A percentile compares a stretch with the other conserved stretches of the same genome.
These are phyloP conservation scores for Synaphobranchus kaupii DNA, from an alignment of 2,797 vertebrate species.

Conservation along the genomic window DNA sequence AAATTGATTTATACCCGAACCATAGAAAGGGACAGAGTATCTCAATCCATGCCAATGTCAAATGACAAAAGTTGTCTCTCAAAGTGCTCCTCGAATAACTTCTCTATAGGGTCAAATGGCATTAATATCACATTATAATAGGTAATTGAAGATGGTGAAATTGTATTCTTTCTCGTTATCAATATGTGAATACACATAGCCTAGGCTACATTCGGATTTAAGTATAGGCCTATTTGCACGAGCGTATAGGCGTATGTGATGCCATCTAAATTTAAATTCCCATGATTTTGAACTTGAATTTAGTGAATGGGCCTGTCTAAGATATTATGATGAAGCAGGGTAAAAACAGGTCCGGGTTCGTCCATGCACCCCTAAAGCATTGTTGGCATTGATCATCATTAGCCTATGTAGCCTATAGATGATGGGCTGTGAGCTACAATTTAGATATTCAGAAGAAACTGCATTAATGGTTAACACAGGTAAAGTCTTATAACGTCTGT, in stretches of 20 bases:
- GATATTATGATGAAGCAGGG: background rate
- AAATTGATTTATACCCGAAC: conserved; percentile 28
- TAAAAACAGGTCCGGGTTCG: background rate
- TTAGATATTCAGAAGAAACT: background rate
- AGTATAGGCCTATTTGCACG: background rate
- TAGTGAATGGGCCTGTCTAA: background rate
- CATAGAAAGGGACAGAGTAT: conserved; percentile 63
- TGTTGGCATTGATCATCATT: background rate
- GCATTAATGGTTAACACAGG: background rate
- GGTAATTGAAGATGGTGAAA: too few species aligned
- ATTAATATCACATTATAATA: conserved; percentile 55
- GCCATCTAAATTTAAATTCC: background rate
- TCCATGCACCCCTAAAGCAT: background rate
- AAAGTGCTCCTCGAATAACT: conserved; percentile 66
- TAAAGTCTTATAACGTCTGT: background rate
- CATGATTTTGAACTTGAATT: too few species aligned
- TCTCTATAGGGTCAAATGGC: conserved; percentile 51
- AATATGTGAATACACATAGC: too few species aligned
- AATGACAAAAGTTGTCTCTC: conserved; percentile 70
- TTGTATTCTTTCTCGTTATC: background rate
- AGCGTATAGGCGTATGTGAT: too few species aligned
- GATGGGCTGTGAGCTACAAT: background rate
- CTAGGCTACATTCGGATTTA: background rate
- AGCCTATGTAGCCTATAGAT: background rate
- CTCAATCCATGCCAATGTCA: conserved; percentile 71